Evolutionary conservation across 2,113 vertebrate species (phyloP).

Genomic region (Seriola dumerili): DNA sequence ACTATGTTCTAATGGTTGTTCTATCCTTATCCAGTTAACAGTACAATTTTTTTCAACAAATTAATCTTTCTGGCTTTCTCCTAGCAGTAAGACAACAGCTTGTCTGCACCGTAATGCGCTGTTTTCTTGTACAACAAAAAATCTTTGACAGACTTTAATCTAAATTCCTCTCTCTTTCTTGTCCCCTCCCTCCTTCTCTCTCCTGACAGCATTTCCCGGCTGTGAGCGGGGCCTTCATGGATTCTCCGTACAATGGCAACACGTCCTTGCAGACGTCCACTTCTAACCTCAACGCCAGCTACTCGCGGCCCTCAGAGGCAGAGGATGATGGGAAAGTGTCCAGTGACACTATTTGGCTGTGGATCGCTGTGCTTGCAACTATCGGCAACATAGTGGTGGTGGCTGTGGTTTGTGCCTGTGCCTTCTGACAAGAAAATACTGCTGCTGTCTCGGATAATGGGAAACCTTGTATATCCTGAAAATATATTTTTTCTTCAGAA

Average conservation of each 20-base stretch:
- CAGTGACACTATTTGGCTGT: slow-evolving; percentile 87
- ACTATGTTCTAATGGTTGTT: background rate
- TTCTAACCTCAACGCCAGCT: slow-evolving; percentile 81
- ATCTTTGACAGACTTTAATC: background rate
- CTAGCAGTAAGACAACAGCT: background rate
- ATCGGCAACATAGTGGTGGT: slow-evolving; percentile 88
- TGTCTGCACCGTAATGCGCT: background rate
- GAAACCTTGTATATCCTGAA: slow-evolving; percentile 36
- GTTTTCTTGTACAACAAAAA: background rate
- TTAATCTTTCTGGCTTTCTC: background rate
- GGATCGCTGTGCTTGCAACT: slow-evolving; percentile 88
- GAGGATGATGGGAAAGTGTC: slow-evolving; percentile 85
- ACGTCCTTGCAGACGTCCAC: slow-evolving; percentile 86
- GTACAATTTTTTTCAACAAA: background rate
- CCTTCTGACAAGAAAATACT: slow-evolving; percentile 79
- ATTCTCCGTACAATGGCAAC: slow-evolving; percentile 85
- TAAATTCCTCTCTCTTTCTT: background rate
- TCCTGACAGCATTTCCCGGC: slow-evolving; percentile 78
- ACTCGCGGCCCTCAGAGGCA: slow-evolving; percentile 75
- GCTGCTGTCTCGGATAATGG: background rate
- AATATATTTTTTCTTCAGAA: slow-evolving; percentile 55
- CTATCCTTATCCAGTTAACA: background rate
- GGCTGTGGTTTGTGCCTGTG: slow-evolving; percentile 87
- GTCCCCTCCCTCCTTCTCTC: background rate
- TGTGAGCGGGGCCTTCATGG: slow-evolving; percentile 84